A percentile compares a stretch with the other conserved stretches of the same genome.
These are phyloP conservation scores for Oryzias woworae DNA, from an alignment of 2,113 vertebrate genomes.

Conservation along the genomic window DNA sequence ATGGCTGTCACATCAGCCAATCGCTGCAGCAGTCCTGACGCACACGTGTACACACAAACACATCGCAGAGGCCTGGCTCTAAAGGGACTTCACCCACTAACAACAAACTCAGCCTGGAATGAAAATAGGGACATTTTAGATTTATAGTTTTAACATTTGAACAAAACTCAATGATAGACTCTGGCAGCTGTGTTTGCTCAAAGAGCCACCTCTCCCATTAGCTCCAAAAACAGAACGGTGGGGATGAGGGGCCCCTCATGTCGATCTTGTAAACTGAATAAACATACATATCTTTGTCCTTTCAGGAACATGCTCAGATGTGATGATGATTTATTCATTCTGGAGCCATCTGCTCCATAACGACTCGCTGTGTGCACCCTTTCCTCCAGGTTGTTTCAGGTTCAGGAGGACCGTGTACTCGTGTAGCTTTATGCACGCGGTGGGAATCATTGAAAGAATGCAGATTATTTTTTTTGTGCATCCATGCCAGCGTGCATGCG, in stretches of 20 bases:
- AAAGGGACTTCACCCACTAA: not conserved
- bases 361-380: not conserved
- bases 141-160: not conserved
- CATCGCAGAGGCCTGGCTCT: slow-evolving; percentile 14
- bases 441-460: too few relatives aligned
- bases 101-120: not conserved
- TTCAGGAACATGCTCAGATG: slow-evolving; percentile 49
- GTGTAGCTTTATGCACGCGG: too few relatives aligned
- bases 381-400: slow-evolving; percentile 29
- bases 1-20: slow-evolving; percentile 81
- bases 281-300: slow-evolving; percentile 31
- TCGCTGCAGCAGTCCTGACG: slow-evolving; percentile 70
- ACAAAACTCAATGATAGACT: not conserved
- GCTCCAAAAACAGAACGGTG: slow-evolving; percentile 47
- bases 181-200: slow-evolving; percentile 70
- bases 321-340: slow-evolving; percentile 57
- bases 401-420: not conserved
- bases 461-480: not conserved
- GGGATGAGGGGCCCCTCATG: slow-evolving; percentile 38
- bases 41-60: slow-evolving; percentile 28
- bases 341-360: slow-evolving; percentile 48
- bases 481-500: not conserved
- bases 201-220: slow-evolving; percentile 76
- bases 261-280: slow-evolving; percentile 42
- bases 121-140: not conserved